Base-by-base conservation (phyloP, 1,140 invertebrate species). In the Gonioctena quinquepunctata region DNA sequence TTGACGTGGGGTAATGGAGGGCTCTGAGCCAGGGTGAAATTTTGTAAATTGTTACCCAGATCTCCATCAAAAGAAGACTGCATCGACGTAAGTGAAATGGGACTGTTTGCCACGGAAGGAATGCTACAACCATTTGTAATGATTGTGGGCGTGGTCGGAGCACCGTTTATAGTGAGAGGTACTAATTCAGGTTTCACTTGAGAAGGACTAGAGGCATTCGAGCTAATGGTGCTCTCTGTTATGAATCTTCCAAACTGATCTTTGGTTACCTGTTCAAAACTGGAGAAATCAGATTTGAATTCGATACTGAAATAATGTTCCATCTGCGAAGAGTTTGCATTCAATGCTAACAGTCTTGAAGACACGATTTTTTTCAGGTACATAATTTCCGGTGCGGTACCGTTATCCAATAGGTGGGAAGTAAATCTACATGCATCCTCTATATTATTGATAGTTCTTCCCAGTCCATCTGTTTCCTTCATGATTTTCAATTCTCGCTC, bases 381-480 rank as follows among this genome's bases (percentile, higher is more conserved):
- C 13, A 95, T 87, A 70, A 96, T 90, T 83, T 96, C 94, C 1
- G 91, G 87, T 25, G 90, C 90, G 82, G 94, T 94, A 4, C 93
- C 94, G 79, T 93, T 89, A 59, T 94, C 90, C 42, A 95, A 81
- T 8, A 96, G 85, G 75, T 92, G 88, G 2, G 89, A 87, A 0
- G 93, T 91, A 79, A 96, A 96, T 74, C 92, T 91, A 74, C 91
- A 93, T 16, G 93, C 94, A 81, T 94, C 91, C 78, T 95, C 92
- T 68, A 96, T 75, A 49, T 79, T 76, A 48, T 71, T 75, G 27
- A 81, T 79, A 5, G 81, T 77, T 61, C 91, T 76, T 90, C 91
- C 69, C 92, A 93, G 70, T 90, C 80, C 93, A 92, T 79, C 94
- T 91, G 56, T 96, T 87, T 69, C 87, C 88, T 83, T 78, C 80